Evolutionary conservation across 2,797 vertebrate genomes (phyloP).

Genomic region (Streptopelia turtur): DNA sequence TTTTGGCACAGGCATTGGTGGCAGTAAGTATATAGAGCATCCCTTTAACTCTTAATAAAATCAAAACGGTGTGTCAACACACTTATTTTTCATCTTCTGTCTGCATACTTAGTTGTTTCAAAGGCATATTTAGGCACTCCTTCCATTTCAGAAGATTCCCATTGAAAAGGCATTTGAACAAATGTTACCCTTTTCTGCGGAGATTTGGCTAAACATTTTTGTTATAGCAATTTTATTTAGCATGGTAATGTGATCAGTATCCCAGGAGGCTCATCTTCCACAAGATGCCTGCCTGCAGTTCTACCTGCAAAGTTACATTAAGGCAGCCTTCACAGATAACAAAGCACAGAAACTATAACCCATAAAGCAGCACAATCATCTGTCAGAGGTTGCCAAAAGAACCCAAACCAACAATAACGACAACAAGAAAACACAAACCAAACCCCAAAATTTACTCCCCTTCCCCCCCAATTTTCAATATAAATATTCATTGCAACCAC

Average conservation of each 20-base stretch:
- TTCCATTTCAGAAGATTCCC: neutral
- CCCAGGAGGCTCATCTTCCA: constrained; percentile 23
- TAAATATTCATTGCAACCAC: constrained; percentile 1
- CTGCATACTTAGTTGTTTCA: neutral
- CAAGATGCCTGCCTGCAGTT: constrained; percentile 13
- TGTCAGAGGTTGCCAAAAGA: neutral
- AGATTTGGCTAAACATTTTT: constrained; percentile 41
- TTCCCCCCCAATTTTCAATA: neutral
- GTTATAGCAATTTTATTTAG: constrained; percentile 44
- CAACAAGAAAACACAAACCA: too few relatives aligned
- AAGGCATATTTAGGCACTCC: neutral
- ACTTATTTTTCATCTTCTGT: neutral
- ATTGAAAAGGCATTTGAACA: constrained; percentile 28
- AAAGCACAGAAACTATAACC: neutral
- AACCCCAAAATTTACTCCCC: neutral
- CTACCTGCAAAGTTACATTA: constrained; percentile 15
- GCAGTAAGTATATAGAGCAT: neutral
- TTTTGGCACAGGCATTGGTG: neutral
- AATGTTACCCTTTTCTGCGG: neutral
- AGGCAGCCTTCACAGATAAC: neutral
- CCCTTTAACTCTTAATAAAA: neutral
- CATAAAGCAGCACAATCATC: neutral
- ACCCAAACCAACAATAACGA: too few relatives aligned
- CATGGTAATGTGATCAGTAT: constrained; percentile 29
- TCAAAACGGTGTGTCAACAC: neutral